These are phyloP conservation scores for Echinometra lucunter DNA, from an alignment of 53 echinoderm and acorn worm genomes.

Conservation along the genomic window DNA sequence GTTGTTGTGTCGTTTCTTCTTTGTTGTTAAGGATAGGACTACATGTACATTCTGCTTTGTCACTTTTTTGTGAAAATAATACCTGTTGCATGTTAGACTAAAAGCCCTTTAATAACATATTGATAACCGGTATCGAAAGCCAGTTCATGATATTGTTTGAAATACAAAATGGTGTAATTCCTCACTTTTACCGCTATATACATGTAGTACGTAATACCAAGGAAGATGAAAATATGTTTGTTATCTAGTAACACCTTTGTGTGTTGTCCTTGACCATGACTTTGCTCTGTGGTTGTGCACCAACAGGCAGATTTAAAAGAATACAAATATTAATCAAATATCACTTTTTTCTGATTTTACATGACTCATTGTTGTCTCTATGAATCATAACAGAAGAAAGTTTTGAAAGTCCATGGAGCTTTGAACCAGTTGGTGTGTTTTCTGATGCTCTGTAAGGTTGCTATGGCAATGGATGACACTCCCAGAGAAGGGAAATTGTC, in stretches of 20 bases:
- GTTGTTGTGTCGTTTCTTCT: no score
- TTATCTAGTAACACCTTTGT: background rate
- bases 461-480: constrained; percentile 24
- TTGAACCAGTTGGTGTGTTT: background rate
- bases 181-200: no score
- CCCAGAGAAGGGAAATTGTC: background rate
- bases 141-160: no score
- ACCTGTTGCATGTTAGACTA: no score
- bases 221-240: background rate
- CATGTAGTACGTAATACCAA: no score
- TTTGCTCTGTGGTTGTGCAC: background rate
- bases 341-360: background rate
- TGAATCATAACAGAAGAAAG: constrained; percentile 21
- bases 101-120: no score
- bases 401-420: constrained; percentile 1
- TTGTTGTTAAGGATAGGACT: no score
- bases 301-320: background rate
- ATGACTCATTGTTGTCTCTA: background rate
- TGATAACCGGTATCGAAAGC: no score
- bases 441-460: background rate
- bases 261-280: background rate
- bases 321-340: background rate
- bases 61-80: no score
- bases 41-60: no score
- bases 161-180: no score